Percentiles rank a stretch among this genome's conserved stretches.
Conservation (phyloP, 2,888 invertebrate species). For the Latrodectus hesperus region DNA sequence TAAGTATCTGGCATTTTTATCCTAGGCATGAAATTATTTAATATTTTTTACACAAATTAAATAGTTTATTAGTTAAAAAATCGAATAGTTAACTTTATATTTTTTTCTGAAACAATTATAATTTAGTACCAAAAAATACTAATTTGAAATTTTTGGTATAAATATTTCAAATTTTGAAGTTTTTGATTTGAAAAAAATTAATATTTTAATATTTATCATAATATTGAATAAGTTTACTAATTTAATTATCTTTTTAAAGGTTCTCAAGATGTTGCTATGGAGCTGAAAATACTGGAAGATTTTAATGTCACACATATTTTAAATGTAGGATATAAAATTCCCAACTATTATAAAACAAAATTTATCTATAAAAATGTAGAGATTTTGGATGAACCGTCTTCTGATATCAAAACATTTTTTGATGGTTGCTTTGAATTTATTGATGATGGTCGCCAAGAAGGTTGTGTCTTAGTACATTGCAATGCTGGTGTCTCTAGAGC, state of each 20-base stretch:
- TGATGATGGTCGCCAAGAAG: slow-evolving; percentile 72
- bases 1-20: too few species aligned
- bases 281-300: slow-evolving; percentile 72
- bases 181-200: not conserved
- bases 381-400: slow-evolving; percentile 73
- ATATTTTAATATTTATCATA: not conserved
- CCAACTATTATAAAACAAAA: slow-evolving; percentile 73
- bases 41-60: too few species aligned
- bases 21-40: too few species aligned
- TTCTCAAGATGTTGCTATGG: slow-evolving; percentile 75
- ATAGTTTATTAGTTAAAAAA: too few species aligned
- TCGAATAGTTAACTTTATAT: too few species aligned
- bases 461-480: slow-evolving; percentile 75
- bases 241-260: slow-evolving; percentile 71
- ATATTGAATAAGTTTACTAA: not conserved
- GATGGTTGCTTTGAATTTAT: slow-evolving; percentile 74
- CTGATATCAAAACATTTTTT: slow-evolving; percentile 72
- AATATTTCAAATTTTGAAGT: not conserved
- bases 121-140: not conserved
- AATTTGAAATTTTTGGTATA: not conserved
- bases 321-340: slow-evolving; percentile 73
- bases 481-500: slow-evolving; percentile 75
- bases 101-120: too few species aligned
- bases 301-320: slow-evolving; percentile 75
- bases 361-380: slow-evolving; percentile 73